Conservation (phyloP, 1,140 invertebrate genomes). For the Leptinotarsa undecemlineata region DNA sequence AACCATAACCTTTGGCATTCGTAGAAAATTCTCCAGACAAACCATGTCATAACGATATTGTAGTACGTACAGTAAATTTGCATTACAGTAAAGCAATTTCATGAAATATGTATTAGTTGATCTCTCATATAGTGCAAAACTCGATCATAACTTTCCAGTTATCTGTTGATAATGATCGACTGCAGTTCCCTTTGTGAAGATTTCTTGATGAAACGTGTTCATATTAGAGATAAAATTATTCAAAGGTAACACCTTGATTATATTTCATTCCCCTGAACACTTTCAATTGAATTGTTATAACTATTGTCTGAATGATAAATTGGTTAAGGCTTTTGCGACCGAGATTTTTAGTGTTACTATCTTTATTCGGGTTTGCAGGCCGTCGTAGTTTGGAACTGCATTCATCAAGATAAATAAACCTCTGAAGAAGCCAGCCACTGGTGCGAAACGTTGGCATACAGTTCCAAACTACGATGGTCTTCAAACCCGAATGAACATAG, state of each 20-base stretch:
- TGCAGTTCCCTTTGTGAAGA: not conserved
- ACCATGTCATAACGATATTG: not conserved
- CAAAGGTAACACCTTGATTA: not conserved
- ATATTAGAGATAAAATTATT: not conserved
- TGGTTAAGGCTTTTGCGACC: no score
- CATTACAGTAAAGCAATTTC: constrained; percentile 1
- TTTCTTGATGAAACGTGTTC: not conserved
- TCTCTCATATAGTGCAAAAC: not conserved
- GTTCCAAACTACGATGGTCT: no score
- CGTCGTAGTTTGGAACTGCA: no score
- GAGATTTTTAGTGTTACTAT: no score
- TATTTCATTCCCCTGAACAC: no score
- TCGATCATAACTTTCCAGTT: not conserved
- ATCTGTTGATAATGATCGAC: not conserved
- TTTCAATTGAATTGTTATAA: no score
- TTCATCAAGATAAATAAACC: no score
- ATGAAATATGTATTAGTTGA: not conserved
- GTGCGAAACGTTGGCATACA: no score
- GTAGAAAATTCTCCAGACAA: not conserved
- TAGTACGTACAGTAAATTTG: not conserved
- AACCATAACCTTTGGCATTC: not conserved
- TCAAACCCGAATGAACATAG: no score
- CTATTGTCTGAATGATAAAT: no score
- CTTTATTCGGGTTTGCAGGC: no score
- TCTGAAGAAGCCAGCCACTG: no score